Evolutionary conservation across 2,888 invertebrate species (phyloP), one percentile per base, ranked within the genome.

Genomic region (Hypselothyrea guttata): DNA sequence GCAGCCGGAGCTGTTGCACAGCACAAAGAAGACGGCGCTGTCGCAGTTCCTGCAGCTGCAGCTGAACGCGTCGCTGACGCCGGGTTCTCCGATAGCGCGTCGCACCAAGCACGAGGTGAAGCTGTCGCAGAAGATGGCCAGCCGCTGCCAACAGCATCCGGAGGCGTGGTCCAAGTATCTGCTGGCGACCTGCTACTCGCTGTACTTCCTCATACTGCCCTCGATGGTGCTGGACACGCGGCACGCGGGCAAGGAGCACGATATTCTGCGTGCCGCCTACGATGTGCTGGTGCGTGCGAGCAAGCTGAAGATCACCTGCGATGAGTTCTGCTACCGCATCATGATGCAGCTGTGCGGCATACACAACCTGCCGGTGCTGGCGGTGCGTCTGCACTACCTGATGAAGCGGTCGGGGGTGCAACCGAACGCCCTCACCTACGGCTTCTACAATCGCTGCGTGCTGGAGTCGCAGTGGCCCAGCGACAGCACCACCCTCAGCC

Each of bases 311-410:
- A 93, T 98, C 63, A 94, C 95, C 33, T 96, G 96, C 84, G 98
- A 98, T 91, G 98, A 98, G 92, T 96, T 99, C 46, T 99, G 99
- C 91, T 99, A 98, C 90, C 93, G 99, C 60, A 96, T 98, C 47
- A 96, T 99, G 94, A 98, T 99, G 97, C 98, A 99, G 90, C 92
- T 99, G 16, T 99, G 99, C 90, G 98, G 99, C 4, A 94, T 96
- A 70, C 96, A 98, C 88, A 96, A 96, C 55, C 93, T 97, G 86
- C 99, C 99, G 0, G 95, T 97, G 54, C 91, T 99, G 82, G 99
- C 99, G 1, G 98, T 99, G 0, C 97, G 97, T 85, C 91, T 97
- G 42, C 91, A 97, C 76, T 95, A 96, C 86, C 93, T 97, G 38
- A 98, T 98, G 97, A 97, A 97, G 89, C 93, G 96, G 13, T 95